phyloP scores from a whole-genome alignment of 2,113 vertebrate species.

The Brachypteracias leptosomus region DNA sequence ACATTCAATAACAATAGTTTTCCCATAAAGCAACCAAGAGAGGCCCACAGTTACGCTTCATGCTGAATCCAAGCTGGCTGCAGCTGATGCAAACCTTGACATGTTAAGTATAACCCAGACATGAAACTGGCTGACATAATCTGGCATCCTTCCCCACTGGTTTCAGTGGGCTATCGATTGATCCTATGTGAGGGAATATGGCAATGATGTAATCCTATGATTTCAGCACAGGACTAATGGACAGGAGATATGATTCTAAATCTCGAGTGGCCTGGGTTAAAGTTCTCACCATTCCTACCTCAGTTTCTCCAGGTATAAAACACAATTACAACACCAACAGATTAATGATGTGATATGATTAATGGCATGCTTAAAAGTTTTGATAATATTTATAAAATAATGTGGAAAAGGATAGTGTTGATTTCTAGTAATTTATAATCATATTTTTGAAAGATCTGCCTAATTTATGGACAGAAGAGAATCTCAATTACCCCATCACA shows the following conservation, averaged over 20 bases:
- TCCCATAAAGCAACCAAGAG: neutral
- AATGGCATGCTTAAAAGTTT: neutral
- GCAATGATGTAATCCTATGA: constrained; percentile 48
- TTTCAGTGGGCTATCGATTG: constrained; percentile 18
- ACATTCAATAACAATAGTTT: neutral
- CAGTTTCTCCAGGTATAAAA: neutral
- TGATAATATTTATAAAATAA: neutral
- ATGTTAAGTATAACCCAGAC: neutral
- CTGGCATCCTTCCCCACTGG: constrained; percentile 19
- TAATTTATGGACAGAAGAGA: neutral
- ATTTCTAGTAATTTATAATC: neutral
- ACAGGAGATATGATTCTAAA: neutral
- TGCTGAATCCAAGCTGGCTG: neutral
- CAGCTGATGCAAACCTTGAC: neutral
- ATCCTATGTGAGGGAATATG: neutral
- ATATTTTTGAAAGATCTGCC: neutral
- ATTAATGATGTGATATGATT: neutral
- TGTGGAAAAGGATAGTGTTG: neutral
- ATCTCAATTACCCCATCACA: neutral
- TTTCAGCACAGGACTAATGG: constrained; percentile 14
- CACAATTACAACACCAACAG: neutral
- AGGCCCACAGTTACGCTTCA: neutral
- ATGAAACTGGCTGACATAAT: constrained; percentile 2
- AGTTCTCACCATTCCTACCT: neutral
- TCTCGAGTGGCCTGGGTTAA: neutral